These are phyloP conservation scores for Notothenia coriiceps DNA, from an alignment of 2,113 vertebrate species.

Conservation along the genomic window DNA sequence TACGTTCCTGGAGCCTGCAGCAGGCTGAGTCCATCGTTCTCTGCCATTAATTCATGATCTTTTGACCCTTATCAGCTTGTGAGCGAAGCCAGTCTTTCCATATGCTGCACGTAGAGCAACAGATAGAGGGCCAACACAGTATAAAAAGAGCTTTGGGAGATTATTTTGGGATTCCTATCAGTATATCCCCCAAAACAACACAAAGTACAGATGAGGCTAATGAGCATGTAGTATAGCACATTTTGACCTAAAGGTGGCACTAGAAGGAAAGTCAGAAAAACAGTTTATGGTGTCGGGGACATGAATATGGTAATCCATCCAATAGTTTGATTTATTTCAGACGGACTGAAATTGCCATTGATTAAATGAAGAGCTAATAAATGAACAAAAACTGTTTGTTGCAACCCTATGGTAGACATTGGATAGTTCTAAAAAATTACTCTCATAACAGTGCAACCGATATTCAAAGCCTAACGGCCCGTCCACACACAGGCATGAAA, in stretches of 20 bases:
- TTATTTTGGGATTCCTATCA: slow-evolving; percentile 16
- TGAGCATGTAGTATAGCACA: neutral
- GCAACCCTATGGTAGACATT: neutral
- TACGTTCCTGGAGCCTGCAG: neutral
- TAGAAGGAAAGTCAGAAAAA: neutral
- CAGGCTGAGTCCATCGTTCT: neutral
- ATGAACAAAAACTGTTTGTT: neutral
- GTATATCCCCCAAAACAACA: neutral
- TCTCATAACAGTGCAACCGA: too few relatives aligned
- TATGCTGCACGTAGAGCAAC: neutral
- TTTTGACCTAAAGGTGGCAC: too few relatives aligned
- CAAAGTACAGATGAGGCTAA: neutral
- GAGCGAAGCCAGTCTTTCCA: slow-evolving; percentile 16
- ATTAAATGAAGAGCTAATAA: neutral
- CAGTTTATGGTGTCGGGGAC: too few relatives aligned
- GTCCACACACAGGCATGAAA: too few relatives aligned
- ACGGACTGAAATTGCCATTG: neutral
- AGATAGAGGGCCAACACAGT: neutral
- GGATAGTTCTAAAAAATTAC: too few relatives aligned
- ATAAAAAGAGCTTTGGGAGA: neutral
- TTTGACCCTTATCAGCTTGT: slow-evolving; percentile 14
- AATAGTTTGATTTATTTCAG: neutral
- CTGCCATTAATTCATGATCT: slow-evolving; percentile 27
- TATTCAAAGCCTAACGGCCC: too few relatives aligned
- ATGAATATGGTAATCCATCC: neutral